A percentile compares a stretch with the other conserved stretches of the same genome.
Conservation (phyloP, 2,888 invertebrate species). For the Mechanitis messenoides region DNA sequence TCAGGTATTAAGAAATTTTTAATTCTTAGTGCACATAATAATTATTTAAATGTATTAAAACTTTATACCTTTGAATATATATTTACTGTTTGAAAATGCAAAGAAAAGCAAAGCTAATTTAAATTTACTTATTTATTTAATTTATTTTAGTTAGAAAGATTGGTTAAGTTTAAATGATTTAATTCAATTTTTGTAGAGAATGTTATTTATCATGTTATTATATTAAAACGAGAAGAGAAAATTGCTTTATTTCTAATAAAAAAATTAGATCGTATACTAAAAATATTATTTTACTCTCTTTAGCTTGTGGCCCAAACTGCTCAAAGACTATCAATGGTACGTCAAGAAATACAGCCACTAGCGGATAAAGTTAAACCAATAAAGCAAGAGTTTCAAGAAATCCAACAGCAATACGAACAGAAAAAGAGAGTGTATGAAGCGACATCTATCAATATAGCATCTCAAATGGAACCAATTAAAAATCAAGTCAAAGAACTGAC, state of each 20-base stretch:
- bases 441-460: slow-evolving; percentile 73
- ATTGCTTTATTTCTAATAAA: background rate
- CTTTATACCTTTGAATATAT: too few species aligned
- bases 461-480: slow-evolving; percentile 75
- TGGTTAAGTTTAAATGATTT: too few species aligned
- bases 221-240: too few species aligned
- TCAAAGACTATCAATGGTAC: slow-evolving; percentile 67
- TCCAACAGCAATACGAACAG: slow-evolving; percentile 81
- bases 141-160: too few species aligned
- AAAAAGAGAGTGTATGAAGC: slow-evolving; percentile 82
- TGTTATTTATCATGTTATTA: too few species aligned
- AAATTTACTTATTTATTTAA: too few species aligned
- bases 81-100: too few species aligned
- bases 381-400: slow-evolving; percentile 79
- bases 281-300: slow-evolving; percentile 13
- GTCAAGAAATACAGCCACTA: slow-evolving; percentile 68
- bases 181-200: too few species aligned
- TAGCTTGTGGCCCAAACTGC: slow-evolving; percentile 80
- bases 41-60: too few species aligned
- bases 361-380: slow-evolving; percentile 78
- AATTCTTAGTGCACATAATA: too few species aligned
- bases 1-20: slow-evolving; percentile 45
- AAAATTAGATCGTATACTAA: slow-evolving; percentile 27
- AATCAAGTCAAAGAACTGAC: slow-evolving; percentile 72
- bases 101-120: too few species aligned